Conservation (phyloP, 2,888 invertebrate genomes). For the Xanthorhoe spadicearia region DNA sequence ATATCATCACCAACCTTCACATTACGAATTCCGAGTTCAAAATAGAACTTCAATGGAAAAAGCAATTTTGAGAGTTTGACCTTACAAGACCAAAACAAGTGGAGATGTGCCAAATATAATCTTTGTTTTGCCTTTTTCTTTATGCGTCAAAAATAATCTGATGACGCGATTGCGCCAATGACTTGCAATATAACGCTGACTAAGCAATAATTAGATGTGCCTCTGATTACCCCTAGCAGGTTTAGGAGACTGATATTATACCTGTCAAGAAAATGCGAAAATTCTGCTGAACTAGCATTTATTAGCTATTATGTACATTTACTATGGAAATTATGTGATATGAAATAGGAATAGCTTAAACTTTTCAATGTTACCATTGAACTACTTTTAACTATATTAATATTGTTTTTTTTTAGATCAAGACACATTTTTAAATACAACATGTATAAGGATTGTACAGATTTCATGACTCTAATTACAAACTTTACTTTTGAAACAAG, state of each 20-base stretch:
- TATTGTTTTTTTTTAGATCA: background rate
- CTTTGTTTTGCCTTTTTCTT: background rate
- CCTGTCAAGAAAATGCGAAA: background rate
- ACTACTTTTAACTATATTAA: background rate
- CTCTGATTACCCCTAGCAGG: background rate
- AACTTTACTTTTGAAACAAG: background rate
- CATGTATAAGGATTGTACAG: background rate
- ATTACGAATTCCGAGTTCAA: background rate
- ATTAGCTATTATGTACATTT: constrained; percentile 12
- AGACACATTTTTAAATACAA: background rate
- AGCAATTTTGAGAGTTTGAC: background rate
- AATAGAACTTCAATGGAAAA: background rate
- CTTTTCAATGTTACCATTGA: background rate
- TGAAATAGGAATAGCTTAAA: background rate
- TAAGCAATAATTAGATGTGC: background rate
- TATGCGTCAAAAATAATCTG: background rate
- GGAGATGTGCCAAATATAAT: background rate
- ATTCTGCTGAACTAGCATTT: constrained; percentile 9
- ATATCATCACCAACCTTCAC: too few species aligned
- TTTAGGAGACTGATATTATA: background rate
- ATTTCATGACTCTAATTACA: background rate
- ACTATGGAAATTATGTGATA: constrained; percentile 6
- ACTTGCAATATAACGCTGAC: background rate
- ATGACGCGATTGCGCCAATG: background rate
- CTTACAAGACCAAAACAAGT: background rate